A percentile compares a stretch with the other conserved stretches of the same genome.
Conservation (phyloP, 2,888 invertebrate genomes). For the Spodoptera exigua region DNA sequence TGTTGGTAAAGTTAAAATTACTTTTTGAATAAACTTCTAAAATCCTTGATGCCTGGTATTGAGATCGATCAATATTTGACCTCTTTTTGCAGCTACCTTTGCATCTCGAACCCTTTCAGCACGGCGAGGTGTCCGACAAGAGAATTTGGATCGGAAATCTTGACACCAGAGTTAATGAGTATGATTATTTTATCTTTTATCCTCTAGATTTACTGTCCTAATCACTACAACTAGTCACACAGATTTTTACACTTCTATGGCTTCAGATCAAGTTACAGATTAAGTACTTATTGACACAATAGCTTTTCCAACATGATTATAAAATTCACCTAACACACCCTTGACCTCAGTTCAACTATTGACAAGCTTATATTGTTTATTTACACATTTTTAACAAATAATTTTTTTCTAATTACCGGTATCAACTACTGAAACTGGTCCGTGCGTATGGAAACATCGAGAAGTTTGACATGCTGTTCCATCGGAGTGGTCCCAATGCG, state of each 20-base stretch:
- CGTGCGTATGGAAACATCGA: conserved; percentile 97
- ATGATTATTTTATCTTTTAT: conserved; percentile 87
- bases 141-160: conserved; percentile 98
- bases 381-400: conserved; percentile 69
- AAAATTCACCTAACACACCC: too few relatives aligned
- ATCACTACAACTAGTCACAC: background rate
- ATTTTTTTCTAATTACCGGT: conserved; percentile 92
- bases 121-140: conserved; percentile 90
- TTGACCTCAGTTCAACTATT: too few relatives aligned
- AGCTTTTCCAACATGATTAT: background rate
- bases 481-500: conserved; percentile 95
- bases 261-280: background rate
- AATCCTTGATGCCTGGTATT: background rate
- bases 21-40: background rate
- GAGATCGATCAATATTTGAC: conserved; percentile 33
- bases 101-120: conserved; percentile 88
- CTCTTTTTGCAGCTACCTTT: conserved; percentile 81
- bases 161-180: conserved; percentile 97
- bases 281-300: too few relatives aligned
- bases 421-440: conserved; percentile 98
- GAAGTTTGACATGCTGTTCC: conserved; percentile 98
- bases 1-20: background rate
- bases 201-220: background rate
- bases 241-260: background rate
- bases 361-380: background rate